phyloP scores from a whole-genome alignment of 2,888 invertebrate genomes.

The Polietes domitor region DNA sequence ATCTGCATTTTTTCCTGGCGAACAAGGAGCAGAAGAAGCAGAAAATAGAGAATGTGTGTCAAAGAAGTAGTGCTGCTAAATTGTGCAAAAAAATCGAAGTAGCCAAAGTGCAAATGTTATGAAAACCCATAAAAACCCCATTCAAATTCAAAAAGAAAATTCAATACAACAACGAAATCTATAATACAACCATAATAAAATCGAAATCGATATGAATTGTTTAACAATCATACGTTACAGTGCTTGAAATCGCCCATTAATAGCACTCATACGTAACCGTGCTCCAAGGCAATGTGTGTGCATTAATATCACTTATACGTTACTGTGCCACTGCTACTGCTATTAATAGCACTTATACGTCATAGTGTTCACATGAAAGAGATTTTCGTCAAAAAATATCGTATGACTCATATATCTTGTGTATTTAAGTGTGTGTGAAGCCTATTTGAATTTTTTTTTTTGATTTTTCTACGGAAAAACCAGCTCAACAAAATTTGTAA shows the following conservation, averaged over 20 bases:
- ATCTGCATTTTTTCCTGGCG: constrained; percentile 11
- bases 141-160: neutral
- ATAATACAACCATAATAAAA: neutral
- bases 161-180: neutral
- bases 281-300: neutral
- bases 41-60: constrained; percentile 30
- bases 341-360: constrained; percentile 22
- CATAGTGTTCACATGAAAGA: constrained; percentile 11
- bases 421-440: no score
- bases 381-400: no score
- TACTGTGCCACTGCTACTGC: neutral
- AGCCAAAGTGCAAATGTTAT: neutral
- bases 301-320: constrained; percentile 28
- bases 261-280: constrained; percentile 18
- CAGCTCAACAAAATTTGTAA: neutral
- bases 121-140: neutral
- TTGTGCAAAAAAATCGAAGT: constrained; percentile 15
- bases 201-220: neutral
- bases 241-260: neutral
- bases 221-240: neutral
- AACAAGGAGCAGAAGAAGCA: neutral
- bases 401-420: no score
- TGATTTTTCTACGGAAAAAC: neutral
- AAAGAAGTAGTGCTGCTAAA: constrained; percentile 22
- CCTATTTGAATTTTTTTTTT: no score